Conservation (phyloP, 2,888 invertebrate genomes). For the Caenorhabditis afra region DNA sequence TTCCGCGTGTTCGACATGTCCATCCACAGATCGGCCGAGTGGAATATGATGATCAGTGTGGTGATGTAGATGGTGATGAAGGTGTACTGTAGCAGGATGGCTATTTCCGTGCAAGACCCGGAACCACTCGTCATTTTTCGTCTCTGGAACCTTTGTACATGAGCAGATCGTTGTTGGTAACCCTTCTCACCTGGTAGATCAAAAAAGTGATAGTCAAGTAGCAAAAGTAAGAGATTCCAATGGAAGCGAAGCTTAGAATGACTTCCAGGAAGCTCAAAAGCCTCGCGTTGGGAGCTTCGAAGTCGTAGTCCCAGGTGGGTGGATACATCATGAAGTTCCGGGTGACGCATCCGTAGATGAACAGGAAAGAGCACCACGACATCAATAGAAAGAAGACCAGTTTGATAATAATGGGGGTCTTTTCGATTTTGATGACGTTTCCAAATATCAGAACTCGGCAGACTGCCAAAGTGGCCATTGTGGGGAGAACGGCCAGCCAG, state of each 20-base stretch:
- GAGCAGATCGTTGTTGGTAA: background rate
- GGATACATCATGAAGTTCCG: constrained; percentile 6
- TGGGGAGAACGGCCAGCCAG: constrained; percentile 32
- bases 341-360: constrained; percentile 1
- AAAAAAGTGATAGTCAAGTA: constrained; percentile 5
- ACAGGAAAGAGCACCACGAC: constrained; percentile 3
- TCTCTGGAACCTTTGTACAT: background rate
- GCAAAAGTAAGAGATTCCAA: background rate
- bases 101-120: constrained; percentile 4
- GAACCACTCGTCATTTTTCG: background rate
- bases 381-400: background rate
- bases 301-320: constrained; percentile 13
- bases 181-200: background rate
- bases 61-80: constrained; percentile 36
- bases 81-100: constrained; percentile 37
- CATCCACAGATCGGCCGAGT: constrained; percentile 7
- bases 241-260: background rate
- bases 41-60: constrained; percentile 27
- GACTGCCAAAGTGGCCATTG: constrained; percentile 28
- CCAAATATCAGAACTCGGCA: constrained; percentile 18
- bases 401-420: background rate
- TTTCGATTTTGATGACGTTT: background rate
- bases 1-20: constrained; percentile 3
- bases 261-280: constrained; percentile 1
- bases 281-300: background rate